A percentile compares a stretch with the other conserved stretches of the same genome.
Conservation (phyloP, 2,888 invertebrate species). For the Andricus curvator region DNA sequence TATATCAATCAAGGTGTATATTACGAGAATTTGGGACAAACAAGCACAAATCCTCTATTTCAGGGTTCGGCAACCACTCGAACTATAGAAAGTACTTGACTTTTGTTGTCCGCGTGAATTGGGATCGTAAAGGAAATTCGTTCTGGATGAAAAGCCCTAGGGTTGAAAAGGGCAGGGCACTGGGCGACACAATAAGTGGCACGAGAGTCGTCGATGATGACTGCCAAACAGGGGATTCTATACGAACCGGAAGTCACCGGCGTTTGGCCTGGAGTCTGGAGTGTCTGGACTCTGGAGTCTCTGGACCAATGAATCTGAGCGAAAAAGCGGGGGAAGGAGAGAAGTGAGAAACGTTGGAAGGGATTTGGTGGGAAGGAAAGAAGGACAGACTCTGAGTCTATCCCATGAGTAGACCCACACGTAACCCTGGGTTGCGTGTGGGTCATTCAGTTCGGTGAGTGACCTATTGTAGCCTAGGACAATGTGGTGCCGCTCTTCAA, state of each 20-base stretch:
- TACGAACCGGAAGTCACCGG: slow-evolving; percentile 23
- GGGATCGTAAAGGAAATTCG: slow-evolving; percentile 39
- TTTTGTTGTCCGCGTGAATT: slow-evolving; percentile 35
- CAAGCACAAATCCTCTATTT: slow-evolving; percentile 33
- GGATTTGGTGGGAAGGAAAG: slow-evolving; percentile 27
- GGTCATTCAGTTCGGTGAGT: slow-evolving; percentile 72
- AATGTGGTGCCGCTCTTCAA: slow-evolving; percentile 71
- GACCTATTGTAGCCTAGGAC: slow-evolving; percentile 73
- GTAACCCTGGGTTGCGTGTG: slow-evolving; percentile 55
- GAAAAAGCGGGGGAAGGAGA: neutral
- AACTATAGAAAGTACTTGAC: slow-evolving; percentile 40
- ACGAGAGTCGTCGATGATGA: slow-evolving; percentile 31
- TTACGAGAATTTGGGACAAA: slow-evolving; percentile 34
- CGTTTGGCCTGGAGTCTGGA: neutral
- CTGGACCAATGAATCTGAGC: slow-evolving; percentile 18
- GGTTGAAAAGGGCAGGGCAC: slow-evolving; percentile 20
- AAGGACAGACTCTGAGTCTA: slow-evolving; percentile 55
- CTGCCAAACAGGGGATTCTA: slow-evolving; percentile 23
- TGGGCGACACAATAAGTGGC: slow-evolving; percentile 12
- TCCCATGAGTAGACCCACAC: slow-evolving; percentile 52
- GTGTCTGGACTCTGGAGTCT: neutral
- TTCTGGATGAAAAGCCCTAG: slow-evolving; percentile 32
- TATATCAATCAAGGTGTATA: slow-evolving; percentile 32
- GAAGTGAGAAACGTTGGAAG: slow-evolving; percentile 36
- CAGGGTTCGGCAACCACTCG: slow-evolving; percentile 37